These are phyloP conservation scores for Andrena fulva DNA, from an alignment of 2,888 invertebrate genomes.

Conservation along the genomic window DNA sequence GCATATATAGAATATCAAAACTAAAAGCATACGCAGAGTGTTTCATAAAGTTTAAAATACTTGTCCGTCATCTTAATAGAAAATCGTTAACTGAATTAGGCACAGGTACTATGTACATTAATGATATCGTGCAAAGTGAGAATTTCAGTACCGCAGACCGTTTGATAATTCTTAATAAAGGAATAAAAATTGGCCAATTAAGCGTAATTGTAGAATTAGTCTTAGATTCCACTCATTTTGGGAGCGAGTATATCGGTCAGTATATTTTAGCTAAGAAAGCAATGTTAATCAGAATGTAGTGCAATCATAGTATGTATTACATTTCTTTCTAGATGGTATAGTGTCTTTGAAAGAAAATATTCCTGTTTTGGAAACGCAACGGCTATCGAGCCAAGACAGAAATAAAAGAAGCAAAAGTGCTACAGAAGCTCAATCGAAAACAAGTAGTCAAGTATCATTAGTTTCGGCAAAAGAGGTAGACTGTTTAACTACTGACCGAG, in stretches of 20 bases:
- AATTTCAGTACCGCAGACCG: conserved; percentile 83
- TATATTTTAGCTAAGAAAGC: conserved; percentile 62
- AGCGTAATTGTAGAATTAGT: conserved; percentile 85
- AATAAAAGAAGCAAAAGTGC: conserved; percentile 71
- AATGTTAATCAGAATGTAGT: background rate
- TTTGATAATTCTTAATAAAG: conserved; percentile 83
- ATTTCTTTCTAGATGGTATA: conserved; percentile 71
- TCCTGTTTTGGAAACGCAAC: conserved; percentile 71
- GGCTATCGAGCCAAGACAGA: conserved; percentile 36
- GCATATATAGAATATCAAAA: conserved; percentile 83
- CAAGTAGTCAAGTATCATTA: conserved; percentile 68
- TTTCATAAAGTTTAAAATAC: conserved; percentile 84
- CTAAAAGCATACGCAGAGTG: conserved; percentile 78
- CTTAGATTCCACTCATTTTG: conserved; percentile 85
- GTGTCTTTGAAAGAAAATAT: conserved; percentile 80
- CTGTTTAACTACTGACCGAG: conserved; percentile 60
- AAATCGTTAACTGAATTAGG: conserved; percentile 84
- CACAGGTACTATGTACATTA: conserved; percentile 83
- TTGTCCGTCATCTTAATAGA: conserved; percentile 84
- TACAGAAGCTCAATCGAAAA: conserved; percentile 76
- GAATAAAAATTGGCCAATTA: conserved; percentile 85
- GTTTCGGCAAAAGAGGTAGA: conserved; percentile 66
- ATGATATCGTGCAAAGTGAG: conserved; percentile 79
- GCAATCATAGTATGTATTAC: background rate
- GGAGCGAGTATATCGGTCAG: conserved; percentile 85